Percentiles rank a stretch among this genome's conserved stretches.
These are phyloP conservation scores for Bufo bufo DNA, from an alignment of 2,113 vertebrate species.

Conservation along the genomic window DNA sequence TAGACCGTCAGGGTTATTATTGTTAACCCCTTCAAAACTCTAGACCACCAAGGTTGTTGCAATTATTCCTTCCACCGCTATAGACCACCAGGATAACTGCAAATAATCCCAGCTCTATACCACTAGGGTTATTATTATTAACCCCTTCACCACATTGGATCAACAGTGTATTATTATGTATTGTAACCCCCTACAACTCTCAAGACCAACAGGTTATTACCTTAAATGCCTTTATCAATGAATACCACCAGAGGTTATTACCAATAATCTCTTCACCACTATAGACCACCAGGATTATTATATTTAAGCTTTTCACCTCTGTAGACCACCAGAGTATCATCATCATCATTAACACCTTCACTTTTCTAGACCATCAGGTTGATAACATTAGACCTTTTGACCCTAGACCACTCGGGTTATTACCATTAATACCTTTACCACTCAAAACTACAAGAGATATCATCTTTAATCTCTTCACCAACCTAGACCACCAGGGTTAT, in stretches of 20 bases:
- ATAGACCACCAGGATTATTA: background rate
- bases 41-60: background rate
- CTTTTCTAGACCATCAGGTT: too few relatives aligned
- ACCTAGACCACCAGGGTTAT: background rate
- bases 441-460: background rate
- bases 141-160: background rate
- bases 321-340: background rate
- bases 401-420: background rate
- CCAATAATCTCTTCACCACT: background rate
- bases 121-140: background rate
- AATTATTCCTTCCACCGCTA: background rate
- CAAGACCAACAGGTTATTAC: background rate
- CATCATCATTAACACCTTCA: too few relatives aligned
- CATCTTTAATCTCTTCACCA: background rate
- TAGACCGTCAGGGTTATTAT: too few relatives aligned
- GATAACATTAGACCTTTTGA: too few relatives aligned
- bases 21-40: too few relatives aligned
- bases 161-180: background rate
- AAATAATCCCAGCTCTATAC: background rate
- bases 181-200: background rate
- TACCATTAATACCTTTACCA: background rate
- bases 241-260: background rate
- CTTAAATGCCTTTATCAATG: too few relatives aligned
- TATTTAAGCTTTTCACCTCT: background rate
- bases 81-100: background rate